Conservation (phyloP, 2,113 vertebrate genomes). For the Podarcis cretensis region DNA sequence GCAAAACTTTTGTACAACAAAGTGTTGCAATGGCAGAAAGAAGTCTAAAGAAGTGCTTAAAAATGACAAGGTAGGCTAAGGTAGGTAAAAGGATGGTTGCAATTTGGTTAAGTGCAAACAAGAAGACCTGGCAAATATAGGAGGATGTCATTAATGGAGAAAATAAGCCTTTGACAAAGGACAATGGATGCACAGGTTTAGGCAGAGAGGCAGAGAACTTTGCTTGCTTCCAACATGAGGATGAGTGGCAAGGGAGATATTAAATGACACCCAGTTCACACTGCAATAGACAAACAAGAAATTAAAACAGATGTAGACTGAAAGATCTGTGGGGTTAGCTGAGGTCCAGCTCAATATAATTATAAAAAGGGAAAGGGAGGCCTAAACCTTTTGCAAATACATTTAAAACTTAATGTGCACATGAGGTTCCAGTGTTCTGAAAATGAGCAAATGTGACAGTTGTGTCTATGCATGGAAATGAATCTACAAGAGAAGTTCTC, state of each 20-base stretch:
- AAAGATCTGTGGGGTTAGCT: neutral
- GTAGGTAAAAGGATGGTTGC: conserved; percentile 54
- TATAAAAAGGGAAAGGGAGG: neutral
- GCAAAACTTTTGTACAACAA: conserved; percentile 65
- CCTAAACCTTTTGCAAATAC: conserved; percentile 26
- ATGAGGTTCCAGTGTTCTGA: neutral
- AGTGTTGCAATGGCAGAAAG: conserved; percentile 57
- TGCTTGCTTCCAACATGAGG: conserved; percentile 43
- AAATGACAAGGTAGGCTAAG: too few species aligned
- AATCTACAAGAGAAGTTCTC: neutral
- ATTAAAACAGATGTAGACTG: neutral
- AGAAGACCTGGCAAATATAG: conserved; percentile 63
- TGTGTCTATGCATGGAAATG: neutral
- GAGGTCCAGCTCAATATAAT: conserved; percentile 1
- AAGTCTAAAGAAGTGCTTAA: conserved; percentile 65
- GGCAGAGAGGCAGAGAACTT: neutral
- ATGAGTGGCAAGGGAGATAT: conserved; percentile 5
- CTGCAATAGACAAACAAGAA: neutral
- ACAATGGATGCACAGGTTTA: conserved; percentile 52
- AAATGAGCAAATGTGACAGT: neutral
- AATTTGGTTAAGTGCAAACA: conserved; percentile 65
- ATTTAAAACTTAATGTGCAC: neutral
- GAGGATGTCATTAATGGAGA: conserved; percentile 68
- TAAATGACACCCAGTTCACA: conserved; percentile 1
- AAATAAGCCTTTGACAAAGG: conserved; percentile 57